A percentile compares a stretch with the other conserved stretches of the same genome.
Evolutionary conservation across 37 sponge, comb jelly and placozoan genomes (phyloP).

Genomic region (Crambe crambe): DNA sequence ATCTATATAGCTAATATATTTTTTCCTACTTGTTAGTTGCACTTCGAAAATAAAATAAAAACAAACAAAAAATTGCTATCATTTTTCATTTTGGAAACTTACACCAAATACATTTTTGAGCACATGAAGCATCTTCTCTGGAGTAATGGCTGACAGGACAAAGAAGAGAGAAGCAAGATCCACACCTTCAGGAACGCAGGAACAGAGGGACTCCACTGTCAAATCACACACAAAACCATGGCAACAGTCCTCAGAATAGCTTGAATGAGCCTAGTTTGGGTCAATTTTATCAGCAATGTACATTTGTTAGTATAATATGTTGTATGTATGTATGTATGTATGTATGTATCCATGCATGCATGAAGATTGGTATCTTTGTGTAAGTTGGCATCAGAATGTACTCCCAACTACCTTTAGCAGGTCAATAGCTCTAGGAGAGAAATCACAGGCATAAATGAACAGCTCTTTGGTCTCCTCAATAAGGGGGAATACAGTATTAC

Average conservation of each 20-base stretch:
- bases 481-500: conserved; percentile 91
- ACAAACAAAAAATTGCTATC: no score
- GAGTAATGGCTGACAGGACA: conserved; percentile 93
- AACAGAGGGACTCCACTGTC: conserved; percentile 55
- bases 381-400: no score
- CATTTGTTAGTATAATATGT: background rate
- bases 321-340: background rate
- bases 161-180: conserved; percentile 86
- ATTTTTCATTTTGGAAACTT: no score
- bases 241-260: conserved; percentile 53
- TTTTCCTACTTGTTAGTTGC: no score
- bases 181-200: conserved; percentile 50
- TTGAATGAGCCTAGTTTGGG: conserved; percentile 50
- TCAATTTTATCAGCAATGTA: background rate
- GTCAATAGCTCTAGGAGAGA: conserved; percentile 93
- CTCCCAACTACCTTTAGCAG: conserved; percentile 95
- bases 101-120: conserved; percentile 73
- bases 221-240: conserved; percentile 91
- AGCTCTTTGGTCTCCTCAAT: conserved; percentile 76
- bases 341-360: background rate
- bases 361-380: no score
- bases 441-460: conserved; percentile 94
- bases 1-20: no score
- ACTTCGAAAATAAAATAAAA: no score
- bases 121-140: conserved; percentile 75